Percentiles rank a stretch among this genome's conserved stretches.
These are phyloP conservation scores for Nycticebus coucang DNA, from an alignment of 2,113 vertebrate genomes.

Conservation along the genomic window DNA sequence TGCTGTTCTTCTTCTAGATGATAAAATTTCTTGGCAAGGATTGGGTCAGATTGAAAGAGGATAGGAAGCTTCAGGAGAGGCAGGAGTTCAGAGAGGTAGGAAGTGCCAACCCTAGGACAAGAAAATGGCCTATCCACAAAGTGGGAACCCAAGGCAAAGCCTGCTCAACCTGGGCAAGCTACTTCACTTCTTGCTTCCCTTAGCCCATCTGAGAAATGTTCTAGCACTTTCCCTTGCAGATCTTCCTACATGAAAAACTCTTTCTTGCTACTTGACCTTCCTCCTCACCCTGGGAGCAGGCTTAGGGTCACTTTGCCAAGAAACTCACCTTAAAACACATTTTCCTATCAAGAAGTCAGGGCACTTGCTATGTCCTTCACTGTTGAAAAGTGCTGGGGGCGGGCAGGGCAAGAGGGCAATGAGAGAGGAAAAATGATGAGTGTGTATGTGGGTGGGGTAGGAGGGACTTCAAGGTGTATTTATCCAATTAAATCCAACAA, in stretches of 20 bases:
- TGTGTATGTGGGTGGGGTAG: neutral
- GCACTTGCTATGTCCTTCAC: neutral
- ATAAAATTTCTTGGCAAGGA: neutral
- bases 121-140: conserved; percentile 7
- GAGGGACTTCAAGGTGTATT: neutral
- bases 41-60: neutral
- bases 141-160: neutral
- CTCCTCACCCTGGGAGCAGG: neutral
- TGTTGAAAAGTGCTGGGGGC: neutral
- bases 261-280: neutral
- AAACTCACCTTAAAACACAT: conserved; percentile 31
- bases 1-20: neutral
- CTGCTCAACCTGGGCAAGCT: neutral
- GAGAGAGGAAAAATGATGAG: conserved; percentile 15
- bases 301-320: conserved; percentile 33
- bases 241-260: neutral
- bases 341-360: conserved; percentile 42
- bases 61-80: conserved; percentile 6
- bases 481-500: conserved; percentile 22
- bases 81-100: neutral
- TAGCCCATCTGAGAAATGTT: conserved; percentile 52
- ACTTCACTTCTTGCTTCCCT: conserved; percentile 30
- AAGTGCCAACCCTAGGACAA: neutral
- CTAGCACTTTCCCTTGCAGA: conserved; percentile 10
- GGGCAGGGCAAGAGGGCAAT: neutral